These are phyloP conservation scores for Myotis yumanensis DNA, from an alignment of 2,113 vertebrate genomes.

Conservation along the genomic window DNA sequence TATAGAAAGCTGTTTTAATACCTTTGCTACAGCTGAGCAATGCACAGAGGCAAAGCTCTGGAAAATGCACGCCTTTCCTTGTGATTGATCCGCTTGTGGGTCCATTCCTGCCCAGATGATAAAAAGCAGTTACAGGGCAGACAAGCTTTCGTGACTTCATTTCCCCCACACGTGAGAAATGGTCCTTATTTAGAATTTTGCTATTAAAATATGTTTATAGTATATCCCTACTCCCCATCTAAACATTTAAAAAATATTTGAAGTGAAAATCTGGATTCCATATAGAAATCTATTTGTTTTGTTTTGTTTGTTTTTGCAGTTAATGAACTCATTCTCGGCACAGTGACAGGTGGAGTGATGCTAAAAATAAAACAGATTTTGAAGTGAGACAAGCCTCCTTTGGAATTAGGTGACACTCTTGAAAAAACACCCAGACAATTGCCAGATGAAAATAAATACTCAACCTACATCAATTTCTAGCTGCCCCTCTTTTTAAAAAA, in stretches of 20 bases:
- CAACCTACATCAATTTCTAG: not conserved
- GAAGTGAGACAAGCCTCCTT: not conserved
- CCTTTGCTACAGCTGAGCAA: slow-evolving; percentile 44
- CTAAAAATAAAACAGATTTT: slow-evolving; percentile 48
- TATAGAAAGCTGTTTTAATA: slow-evolving; percentile 49
- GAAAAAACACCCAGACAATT: not conserved
- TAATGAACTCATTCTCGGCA: slow-evolving; percentile 19
- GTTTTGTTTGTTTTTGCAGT: slow-evolving; percentile 28
- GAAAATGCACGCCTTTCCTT: slow-evolving; percentile 14
- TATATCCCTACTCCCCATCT: not conserved
- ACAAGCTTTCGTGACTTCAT: slow-evolving; percentile 6
- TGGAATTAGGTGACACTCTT: not conserved
- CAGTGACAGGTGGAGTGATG: not conserved
- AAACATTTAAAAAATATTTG: not conserved
- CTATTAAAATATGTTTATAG: not conserved
- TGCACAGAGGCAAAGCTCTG: slow-evolving; percentile 31
- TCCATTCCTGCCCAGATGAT: slow-evolving; percentile 13
- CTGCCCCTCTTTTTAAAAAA: not conserved
- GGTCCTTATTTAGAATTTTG: slow-evolving; percentile 32
- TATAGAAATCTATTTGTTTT: not conserved
- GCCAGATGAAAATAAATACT: not conserved
- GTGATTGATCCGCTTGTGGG: slow-evolving; percentile 56
- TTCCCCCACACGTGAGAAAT: slow-evolving; percentile 39
- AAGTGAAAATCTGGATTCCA: not conserved
- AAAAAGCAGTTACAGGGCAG: slow-evolving; percentile 32